Evolutionary conservation across 2,113 vertebrate species (phyloP), one percentile per base, ranked within the genome.

Genomic region (Fukomys damarensis): DNA sequence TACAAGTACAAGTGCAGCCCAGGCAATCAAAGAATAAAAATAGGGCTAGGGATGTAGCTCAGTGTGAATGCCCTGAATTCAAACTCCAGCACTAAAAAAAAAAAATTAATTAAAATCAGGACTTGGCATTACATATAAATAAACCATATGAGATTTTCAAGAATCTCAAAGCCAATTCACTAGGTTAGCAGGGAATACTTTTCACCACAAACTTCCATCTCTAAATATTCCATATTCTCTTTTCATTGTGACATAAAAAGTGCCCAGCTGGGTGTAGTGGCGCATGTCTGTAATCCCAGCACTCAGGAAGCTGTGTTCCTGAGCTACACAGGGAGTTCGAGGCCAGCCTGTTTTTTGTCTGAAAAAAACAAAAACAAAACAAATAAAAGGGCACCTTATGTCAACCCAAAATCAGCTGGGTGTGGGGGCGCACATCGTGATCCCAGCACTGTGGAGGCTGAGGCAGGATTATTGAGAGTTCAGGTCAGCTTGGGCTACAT

Each of bases 121-220:
- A 19, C 46, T 86, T 94, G 16, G 74, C 72, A 86, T 89, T 52
- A 93, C 12, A 76, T 59, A 70, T 52, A 86, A 83, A 93, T 35
- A 87, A 86, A 96, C 38, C 2, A 24, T 24, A 2, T 56, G n/a
- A 89, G 61, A 86, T 87, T 97, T 92, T 91, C 70, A 86, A 86
- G 46, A 83, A 30, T 93, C 49, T 91, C 83, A 81, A 96, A 79
- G 12, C 59, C 43, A 86, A 46, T 70, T 84, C 63, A 58, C 46
- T 63, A 77, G 77, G 6, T 93, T 72, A 86, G 89, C 24, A 74
- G 10, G 1, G 5, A 93, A 43, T 56, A 38, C 35, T 91, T 81
- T 82, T 82, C 84, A 87, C 35, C 16, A 91, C 16, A 28, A 84
- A 91, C 11, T 74, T 12, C 46, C 52, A 86, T 96, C 61, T 85